Evolutionary conservation across 2,888 invertebrate species (phyloP), one percentile per base, ranked within the genome.

Genomic region (Vesta saturnalis): DNA sequence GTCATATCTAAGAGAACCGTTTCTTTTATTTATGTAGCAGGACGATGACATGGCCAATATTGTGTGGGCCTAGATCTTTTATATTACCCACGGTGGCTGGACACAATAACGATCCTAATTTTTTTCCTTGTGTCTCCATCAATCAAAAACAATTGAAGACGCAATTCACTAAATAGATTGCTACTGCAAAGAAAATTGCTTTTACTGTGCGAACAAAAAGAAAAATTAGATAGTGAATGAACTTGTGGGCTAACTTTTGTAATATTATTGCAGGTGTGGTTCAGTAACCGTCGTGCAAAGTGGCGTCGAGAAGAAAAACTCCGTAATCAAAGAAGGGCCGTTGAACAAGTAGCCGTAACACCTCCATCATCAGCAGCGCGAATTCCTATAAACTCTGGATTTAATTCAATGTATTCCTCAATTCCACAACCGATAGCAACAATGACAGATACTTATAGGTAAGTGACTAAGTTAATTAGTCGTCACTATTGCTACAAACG

Each of bases 231-330:
- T 22, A 14, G 6, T 2, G 2, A n/a, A 54, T 5, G 14, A 10
- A 35, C 19, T 19, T 58, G 39, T 4, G 3, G 1, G 12, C 39
- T 4, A 21, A 56, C 46, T 43, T 22, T 55, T 64, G 65, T 70
- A 70, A 75, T 39, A 8, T 72, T 74, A 63, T 77, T 84, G 77
- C 89, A 99, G 97, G 99, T 99, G 58, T 99, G 99, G 99, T 99
- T 99, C 86, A 98, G 97, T 73, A 99, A 99, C 86, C 92, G 99
- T 63, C 90, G 99, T 58, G 99, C 99, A 76, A 99, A 99, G 87
- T 99, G 98, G 97, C 91, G 99, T 60, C 90, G 99, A 15, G 99
- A 99, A 83, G 99, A 99, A 84, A 99, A 99, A 85, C 89, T 99
- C 69, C 90, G 99, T 61, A 97, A 95, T 82, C 98, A 98, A 85